Conservation (phyloP, 2,113 vertebrate species). For the Ptychochromis oligacanthus region DNA sequence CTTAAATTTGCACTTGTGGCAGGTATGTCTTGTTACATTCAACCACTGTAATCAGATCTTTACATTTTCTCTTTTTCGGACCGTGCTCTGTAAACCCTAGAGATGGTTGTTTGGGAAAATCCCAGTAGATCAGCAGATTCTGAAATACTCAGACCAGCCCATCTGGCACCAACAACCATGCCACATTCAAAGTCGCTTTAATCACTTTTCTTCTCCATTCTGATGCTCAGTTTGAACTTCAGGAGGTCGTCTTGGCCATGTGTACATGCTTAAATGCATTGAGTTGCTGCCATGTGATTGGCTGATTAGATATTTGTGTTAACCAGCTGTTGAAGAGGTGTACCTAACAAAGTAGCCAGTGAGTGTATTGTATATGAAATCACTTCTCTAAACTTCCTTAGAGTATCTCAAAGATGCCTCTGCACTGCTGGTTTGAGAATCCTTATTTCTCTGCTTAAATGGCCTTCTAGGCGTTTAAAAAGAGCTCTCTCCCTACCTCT, state of each 20-base stretch:
- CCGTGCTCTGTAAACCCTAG: neutral
- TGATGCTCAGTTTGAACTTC: too few species aligned
- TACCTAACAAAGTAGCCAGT: neutral
- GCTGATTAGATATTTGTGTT: accelerated
- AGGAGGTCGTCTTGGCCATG: neutral
- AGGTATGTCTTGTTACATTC: too few species aligned
- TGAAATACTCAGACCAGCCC: neutral
- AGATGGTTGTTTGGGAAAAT: neutral
- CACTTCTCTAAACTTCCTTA: accelerated
- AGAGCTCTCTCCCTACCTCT: neutral
- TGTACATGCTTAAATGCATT: neutral
- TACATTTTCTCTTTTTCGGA: neutral
- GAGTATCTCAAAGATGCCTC: neutral
- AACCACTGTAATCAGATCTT: too few species aligned
- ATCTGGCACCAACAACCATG: neutral
- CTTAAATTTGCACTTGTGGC: too few species aligned
- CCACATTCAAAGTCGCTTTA: neutral
- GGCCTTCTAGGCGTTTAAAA: neutral
- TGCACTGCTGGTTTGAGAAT: neutral
- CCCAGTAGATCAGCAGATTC: neutral
- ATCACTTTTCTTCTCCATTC: too few species aligned
- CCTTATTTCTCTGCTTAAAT: neutral
- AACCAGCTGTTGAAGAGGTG: neutral
- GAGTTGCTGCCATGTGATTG: neutral
- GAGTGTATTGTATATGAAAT: accelerated